Evolutionary conservation across 2,113 vertebrate genomes (phyloP), one percentile per base, ranked within the genome.

Genomic region (Cyprinodon tularosa): DNA sequence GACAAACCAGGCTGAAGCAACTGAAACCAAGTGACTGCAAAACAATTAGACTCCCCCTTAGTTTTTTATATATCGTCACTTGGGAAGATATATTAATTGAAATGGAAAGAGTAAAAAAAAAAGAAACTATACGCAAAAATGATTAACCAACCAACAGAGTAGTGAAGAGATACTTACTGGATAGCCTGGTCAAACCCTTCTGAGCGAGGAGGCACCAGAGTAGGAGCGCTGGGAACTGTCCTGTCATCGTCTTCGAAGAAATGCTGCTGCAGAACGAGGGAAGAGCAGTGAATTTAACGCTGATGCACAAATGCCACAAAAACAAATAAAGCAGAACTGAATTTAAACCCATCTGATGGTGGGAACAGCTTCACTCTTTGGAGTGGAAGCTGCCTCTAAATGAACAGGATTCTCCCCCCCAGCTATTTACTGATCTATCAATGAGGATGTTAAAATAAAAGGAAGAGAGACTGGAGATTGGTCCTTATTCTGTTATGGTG

Each of bases 211-310:
- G 96, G 95, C 57, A 96, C 95, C 72, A 99, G 95, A 29, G 96
- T 99, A 45, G 97, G 97, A 9, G 96, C 96, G 92, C 95, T 99
- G 68, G 98, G 98, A 80, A 99, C 98, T 88, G 96, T 99, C 82
- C 98, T 94, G 87, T 99, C 98, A 69, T 99, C 97, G 22, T 99
- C 97, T 66, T 99, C 97, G 73, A 95, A 97, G 87, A 96, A 96
- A 78, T 96, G 96, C 60, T 98, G 97, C 94, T 96, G 94, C 87
- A 93, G 68, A 59, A 0, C 0, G 37, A 38, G 14, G 13, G 2
- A 59, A 4, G 0, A 12, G 11, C 3, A 14, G 14, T 45, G 66
- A 20, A 4, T 12, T 15, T 40, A 1, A 42, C 9, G 17, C 1
- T n/a, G 2, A 50, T 10, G 2, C 36, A 3, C 0, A 39, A 57